Evolutionary conservation across 2,113 vertebrate species (phyloP).

Genomic region (Dasyprocta punctata): DNA sequence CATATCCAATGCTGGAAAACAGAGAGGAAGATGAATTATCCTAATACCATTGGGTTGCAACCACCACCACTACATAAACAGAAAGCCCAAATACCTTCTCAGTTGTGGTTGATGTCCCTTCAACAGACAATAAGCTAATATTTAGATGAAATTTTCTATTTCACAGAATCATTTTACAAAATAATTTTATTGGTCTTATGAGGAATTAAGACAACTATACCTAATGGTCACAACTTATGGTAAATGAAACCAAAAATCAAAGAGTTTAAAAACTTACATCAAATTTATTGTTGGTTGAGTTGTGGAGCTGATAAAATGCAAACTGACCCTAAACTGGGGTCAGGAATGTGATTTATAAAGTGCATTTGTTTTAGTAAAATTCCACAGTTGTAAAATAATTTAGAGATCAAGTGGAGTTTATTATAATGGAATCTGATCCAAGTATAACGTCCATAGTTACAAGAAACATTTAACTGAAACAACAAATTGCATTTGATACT

Average conservation of each 20-base stretch:
- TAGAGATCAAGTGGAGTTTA: conserved; percentile 27
- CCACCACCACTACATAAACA: not conserved
- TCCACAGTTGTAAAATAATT: conserved; percentile 47
- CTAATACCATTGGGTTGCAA: not conserved
- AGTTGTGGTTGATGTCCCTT: not conserved
- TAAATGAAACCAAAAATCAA: conserved; percentile 8
- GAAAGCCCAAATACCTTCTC: not conserved
- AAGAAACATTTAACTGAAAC: conserved; percentile 55
- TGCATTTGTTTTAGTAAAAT: conserved; percentile 52
- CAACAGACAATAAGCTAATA: conserved; percentile 31
- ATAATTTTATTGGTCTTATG: not conserved
- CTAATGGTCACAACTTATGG: not conserved
- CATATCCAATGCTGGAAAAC: not conserved
- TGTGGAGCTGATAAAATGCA: conserved; percentile 41
- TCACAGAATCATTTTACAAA: not conserved
- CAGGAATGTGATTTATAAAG: conserved; percentile 45
- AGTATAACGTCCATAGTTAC: conserved; percentile 30
- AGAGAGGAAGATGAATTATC: conserved; percentile 11
- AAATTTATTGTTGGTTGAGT: not conserved
- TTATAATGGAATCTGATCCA: conserved; percentile 53
- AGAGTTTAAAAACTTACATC: conserved; percentile 11
- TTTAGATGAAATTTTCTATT: not conserved
- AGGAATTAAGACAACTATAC: conserved; percentile 11
- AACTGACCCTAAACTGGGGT: not conserved
- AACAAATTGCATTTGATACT: conserved; percentile 50